Evolutionary conservation across 1,140 invertebrate species (phyloP).

Genomic region (Helicoverpa armigera): DNA sequence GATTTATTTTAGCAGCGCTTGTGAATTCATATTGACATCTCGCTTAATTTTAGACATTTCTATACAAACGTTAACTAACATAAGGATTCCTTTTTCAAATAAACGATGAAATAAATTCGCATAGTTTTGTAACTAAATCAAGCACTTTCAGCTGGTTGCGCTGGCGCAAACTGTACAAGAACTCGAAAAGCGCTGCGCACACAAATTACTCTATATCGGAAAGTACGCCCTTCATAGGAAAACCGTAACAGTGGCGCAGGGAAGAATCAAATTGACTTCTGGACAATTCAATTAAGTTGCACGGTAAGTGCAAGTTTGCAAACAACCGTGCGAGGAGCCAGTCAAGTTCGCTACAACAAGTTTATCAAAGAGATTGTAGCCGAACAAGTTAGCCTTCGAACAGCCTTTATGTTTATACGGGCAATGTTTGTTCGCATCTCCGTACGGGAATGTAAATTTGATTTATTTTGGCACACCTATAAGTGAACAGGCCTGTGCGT

Average conservation of each 20-base stretch:
- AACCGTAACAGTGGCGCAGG: slow-evolving; percentile 43
- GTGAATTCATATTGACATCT: too few relatives aligned
- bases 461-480: slow-evolving; percentile 46
- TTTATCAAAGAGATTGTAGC: slow-evolving; percentile 85
- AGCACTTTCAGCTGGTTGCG: neutral
- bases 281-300: slow-evolving; percentile 83
- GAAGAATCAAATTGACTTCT: slow-evolving; percentile 80
- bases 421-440: slow-evolving; percentile 58
- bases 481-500: slow-evolving; percentile 32
- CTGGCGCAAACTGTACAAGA: neutral
- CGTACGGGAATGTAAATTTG: slow-evolving; percentile 48
- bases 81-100: too few relatives aligned
- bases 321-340: slow-evolving; percentile 72
- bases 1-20: neutral
- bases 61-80: too few relatives aligned
- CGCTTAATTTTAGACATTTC: too few relatives aligned
- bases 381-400: slow-evolving; percentile 76
- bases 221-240: slow-evolving; percentile 29
- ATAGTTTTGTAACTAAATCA: neutral
- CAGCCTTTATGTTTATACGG: slow-evolving; percentile 55
- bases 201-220: slow-evolving; percentile 6
- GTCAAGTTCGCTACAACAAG: slow-evolving; percentile 71
- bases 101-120: too few relatives aligned
- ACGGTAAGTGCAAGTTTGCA: slow-evolving; percentile 81
- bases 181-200: slow-evolving; percentile 5